Evolutionary conservation across 2,113 vertebrate species (phyloP), one percentile per base, ranked within the genome.

Genomic region (Podiceps cristatus): DNA sequence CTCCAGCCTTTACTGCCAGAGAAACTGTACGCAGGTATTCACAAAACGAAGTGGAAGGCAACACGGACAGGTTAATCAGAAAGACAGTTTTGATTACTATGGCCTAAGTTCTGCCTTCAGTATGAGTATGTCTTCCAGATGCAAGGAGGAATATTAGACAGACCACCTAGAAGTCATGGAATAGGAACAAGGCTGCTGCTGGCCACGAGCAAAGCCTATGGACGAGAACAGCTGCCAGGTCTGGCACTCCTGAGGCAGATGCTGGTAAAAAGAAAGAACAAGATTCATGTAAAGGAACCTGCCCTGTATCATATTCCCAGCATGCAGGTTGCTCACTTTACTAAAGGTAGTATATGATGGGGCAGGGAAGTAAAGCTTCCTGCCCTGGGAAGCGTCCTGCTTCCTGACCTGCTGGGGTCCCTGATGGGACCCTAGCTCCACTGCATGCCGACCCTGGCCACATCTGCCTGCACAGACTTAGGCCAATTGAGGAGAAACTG

Each of bases 371-470:
- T 60, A 59, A 64, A 85, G 73, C 33, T 68, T 29, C 23, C 37
- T 37, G 37, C 37, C 37, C 37, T 37, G 37, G 37, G 37, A 37
- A 37, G 37, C 9, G 37, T 37, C 37, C 37, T 37, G 37, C 37
- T 37, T 37, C 37, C 37, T 37, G 37, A 37, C 37, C 37, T 37
- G 37, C 37, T 37, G 37, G 37, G 37, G 37, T 37, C 37, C 37
- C 25, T 28, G 37, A 62, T 40, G 20, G 16, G 9, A 59, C 7
- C 0, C 0, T 20, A 63, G 18, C 16, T 81, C 22, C 3, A 4
- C 13, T 45, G 33, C 53, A 37, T 37, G 37, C 37, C 9, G 37
- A 37, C 37, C 37, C 37, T 37, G 37, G 53, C 24, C 47, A 74
- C 9, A 13, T 62, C 17, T 78, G 15, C 11, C 31, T 1, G 1